Evolutionary conservation across 2,113 vertebrate species (phyloP).

Genomic region (Amblyopsis rosae): DNA sequence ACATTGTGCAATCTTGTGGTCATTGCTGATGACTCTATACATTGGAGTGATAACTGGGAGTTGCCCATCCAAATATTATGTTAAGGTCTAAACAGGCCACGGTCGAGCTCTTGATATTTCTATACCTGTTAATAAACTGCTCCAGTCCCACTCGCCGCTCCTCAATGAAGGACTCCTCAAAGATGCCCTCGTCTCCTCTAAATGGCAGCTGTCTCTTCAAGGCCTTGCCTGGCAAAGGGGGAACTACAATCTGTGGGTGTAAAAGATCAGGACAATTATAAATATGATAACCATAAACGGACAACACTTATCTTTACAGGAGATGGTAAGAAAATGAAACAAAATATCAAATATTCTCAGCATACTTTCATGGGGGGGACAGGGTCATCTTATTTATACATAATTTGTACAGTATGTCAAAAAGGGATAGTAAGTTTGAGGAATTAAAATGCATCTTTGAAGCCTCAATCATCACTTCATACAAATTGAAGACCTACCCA

Average conservation of each 20-base stretch:
- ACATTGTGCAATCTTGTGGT: not conserved
- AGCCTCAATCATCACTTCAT: not conserved
- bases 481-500: not conserved
- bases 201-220: conserved; percentile 97
- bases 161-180: conserved; percentile 96
- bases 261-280: not conserved
- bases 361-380: too few relatives aligned
- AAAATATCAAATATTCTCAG: not conserved
- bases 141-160: conserved; percentile 93
- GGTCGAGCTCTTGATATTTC: not conserved
- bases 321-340: not conserved
- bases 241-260: conserved; percentile 90
- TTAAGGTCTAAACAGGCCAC: not conserved
- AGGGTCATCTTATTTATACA: too few relatives aligned
- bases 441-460: not conserved
- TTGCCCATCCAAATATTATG: not conserved
- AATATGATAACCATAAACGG: not conserved
- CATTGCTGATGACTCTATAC: not conserved
- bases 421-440: too few relatives aligned
- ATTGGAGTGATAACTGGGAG: not conserved
- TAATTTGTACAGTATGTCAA: too few relatives aligned
- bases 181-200: conserved; percentile 94
- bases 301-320: not conserved
- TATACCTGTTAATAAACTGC: conserved; percentile 98
- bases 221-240: conserved; percentile 95